A percentile compares a stretch with the other conserved stretches of the same genome.
phyloP scores from a whole-genome alignment of 1,140 invertebrate species.

The Centruroides vittatus region DNA sequence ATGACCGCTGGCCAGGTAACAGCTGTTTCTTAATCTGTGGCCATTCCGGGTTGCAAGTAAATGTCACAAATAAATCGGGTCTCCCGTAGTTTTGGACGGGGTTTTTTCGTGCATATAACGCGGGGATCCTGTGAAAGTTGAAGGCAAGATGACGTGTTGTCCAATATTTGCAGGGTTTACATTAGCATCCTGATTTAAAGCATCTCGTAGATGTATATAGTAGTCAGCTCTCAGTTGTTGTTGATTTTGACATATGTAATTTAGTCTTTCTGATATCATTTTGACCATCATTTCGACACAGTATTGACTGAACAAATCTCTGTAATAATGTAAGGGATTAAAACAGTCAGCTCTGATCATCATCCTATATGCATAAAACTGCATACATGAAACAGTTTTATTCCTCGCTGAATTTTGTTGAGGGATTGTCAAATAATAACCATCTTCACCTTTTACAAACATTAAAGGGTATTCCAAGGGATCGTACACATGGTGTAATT shows the following conservation, averaged over 20 bases:
- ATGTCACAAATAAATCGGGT: slow-evolving; percentile 34
- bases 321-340: no score
- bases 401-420: no score
- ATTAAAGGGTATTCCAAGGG: no score
- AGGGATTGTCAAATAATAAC: no score
- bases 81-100: slow-evolving; percentile 31
- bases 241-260: background rate
- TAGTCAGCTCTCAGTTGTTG: background rate
- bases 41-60: slow-evolving; percentile 35
- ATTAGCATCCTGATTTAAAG: background rate
- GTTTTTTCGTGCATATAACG: slow-evolving; percentile 25
- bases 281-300: background rate
- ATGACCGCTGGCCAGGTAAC: slow-evolving; percentile 13
- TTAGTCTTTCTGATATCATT: background rate
- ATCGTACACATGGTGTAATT: no score
- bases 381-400: no score
- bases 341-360: no score
- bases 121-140: slow-evolving; percentile 1
- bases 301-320: no score
- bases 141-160: slow-evolving; percentile 8
- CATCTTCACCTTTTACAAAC: no score
- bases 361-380: no score
- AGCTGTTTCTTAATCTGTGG: slow-evolving; percentile 23
- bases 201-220: background rate
- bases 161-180: background rate